Percentiles rank a stretch among this genome's conserved stretches.
phyloP scores from a whole-genome alignment of 2,888 invertebrate genomes.

The Morpho achilles region DNA sequence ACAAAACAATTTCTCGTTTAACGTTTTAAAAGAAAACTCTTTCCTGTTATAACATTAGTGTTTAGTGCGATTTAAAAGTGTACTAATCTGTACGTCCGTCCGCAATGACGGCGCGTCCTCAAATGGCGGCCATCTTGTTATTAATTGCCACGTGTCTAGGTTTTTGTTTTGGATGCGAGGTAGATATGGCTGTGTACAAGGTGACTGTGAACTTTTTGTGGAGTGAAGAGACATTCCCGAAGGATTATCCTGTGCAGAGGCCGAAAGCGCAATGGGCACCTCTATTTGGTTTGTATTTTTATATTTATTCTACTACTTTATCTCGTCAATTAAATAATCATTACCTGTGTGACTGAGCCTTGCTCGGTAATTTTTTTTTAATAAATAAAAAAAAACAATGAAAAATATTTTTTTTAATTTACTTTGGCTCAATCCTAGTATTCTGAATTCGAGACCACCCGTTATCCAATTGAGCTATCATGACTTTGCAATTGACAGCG shows the following conservation, averaged over 20 bases:
- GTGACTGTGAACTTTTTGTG: conserved; percentile 92
- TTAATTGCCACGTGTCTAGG: conserved; percentile 37
- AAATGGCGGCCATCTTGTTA: conserved; percentile 65
- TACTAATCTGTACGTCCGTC: conserved; percentile 34
- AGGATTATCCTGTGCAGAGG: conserved; percentile 93
- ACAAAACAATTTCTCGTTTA: conserved; percentile 27
- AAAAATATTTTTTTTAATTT: too few relatives aligned
- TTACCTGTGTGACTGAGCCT: too few relatives aligned
- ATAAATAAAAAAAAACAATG: too few relatives aligned
- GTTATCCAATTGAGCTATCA: too few relatives aligned
- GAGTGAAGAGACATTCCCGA: conserved; percentile 92
- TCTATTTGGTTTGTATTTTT: conserved; percentile 87
- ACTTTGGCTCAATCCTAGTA: too few relatives aligned
- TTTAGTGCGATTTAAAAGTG: conserved; percentile 14
- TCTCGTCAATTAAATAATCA: too few relatives aligned
- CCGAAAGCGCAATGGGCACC: conserved; percentile 96
- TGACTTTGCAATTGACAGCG: too few relatives aligned
- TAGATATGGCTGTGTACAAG: conserved; percentile 91
- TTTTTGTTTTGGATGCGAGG: conserved; percentile 77
- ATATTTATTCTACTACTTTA: too few relatives aligned
- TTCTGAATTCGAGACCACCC: too few relatives aligned
- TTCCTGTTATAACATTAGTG: conserved; percentile 15
- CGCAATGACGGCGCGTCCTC: conserved; percentile 43
- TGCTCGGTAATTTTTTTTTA: too few relatives aligned
- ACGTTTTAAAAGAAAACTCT: conserved; percentile 20